Evolutionary conservation across 2,797 vertebrate genomes (phyloP).

Genomic region (Rallus crepitans): DNA sequence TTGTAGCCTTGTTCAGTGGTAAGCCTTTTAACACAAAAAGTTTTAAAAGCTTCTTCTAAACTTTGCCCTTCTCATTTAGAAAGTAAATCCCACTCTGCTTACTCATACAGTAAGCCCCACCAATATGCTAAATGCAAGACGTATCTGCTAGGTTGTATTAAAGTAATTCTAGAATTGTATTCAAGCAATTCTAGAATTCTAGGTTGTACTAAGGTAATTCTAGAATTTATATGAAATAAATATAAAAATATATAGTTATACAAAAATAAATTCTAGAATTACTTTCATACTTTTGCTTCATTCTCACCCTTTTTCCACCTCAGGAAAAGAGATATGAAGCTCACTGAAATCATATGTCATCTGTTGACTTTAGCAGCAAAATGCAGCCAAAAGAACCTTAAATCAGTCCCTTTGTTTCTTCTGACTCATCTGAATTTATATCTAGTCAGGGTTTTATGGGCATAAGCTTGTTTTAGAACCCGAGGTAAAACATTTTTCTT

Average conservation of each 20-base stretch:
- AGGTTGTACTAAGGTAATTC: too few species aligned
- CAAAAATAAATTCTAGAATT: neutral
- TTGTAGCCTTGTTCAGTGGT: neutral
- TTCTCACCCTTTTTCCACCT: neutral
- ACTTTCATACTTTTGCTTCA: neutral
- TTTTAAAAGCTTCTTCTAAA: neutral
- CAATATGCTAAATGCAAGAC: neutral
- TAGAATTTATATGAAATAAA: too few species aligned
- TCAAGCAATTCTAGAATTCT: neutral
- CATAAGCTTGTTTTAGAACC: constrained; percentile 52
- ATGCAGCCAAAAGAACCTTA: neutral
- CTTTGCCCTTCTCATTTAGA: neutral
- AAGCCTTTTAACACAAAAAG: neutral
- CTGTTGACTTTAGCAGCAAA: constrained; percentile 37
- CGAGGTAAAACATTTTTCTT: constrained; percentile 60
- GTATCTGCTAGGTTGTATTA: neutral
- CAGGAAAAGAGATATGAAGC: constrained; percentile 13
- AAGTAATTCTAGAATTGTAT: too few species aligned
- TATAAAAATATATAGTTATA: too few species aligned
- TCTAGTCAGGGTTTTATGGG: constrained; percentile 32
- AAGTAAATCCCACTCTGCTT: neutral
- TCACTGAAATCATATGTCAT: constrained; percentile 25
- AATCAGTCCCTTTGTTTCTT: constrained; percentile 53
- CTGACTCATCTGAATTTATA: constrained; percentile 63
- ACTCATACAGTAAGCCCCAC: neutral